Evolutionary conservation across 2,888 invertebrate genomes (phyloP).

Genomic region (Uloborus plumipes): DNA sequence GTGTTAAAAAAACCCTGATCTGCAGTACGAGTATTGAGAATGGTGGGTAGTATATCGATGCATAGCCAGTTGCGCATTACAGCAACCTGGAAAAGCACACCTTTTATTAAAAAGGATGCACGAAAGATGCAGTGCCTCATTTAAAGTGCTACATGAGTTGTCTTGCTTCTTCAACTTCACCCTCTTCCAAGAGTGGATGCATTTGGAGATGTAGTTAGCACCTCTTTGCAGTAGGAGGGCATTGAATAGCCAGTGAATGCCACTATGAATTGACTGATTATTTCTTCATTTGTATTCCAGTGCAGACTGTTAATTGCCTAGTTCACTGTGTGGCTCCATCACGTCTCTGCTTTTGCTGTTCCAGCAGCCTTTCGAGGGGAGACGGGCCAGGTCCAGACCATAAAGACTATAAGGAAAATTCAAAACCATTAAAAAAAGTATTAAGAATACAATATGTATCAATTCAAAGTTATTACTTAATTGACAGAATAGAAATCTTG

Average conservation of each 20-base stretch:
- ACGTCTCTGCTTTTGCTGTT: constrained; percentile 79
- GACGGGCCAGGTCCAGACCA: constrained; percentile 85
- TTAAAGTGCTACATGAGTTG: constrained; percentile 41
- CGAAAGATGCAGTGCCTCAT: constrained; percentile 42
- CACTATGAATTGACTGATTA: constrained; percentile 33
- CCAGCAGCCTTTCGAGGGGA: constrained; percentile 83
- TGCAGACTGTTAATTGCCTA: neutral
- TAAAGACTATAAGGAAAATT: constrained; percentile 76
- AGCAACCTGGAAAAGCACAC: constrained; percentile 34
- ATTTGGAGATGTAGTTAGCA: constrained; percentile 17
- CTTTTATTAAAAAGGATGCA: constrained; percentile 26
- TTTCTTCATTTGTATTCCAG: constrained; percentile 5
- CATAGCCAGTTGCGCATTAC: constrained; percentile 37
- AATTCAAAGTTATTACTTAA: too few relatives aligned
- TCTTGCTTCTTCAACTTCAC: constrained; percentile 17
- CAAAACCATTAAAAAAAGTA: neutral
- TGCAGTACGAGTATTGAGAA: constrained; percentile 18
- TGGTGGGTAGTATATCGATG: constrained; percentile 31
- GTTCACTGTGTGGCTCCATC: constrained; percentile 71
- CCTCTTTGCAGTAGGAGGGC: constrained; percentile 20
- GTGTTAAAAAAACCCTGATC: constrained; percentile 14
- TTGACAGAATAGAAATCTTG: too few relatives aligned
- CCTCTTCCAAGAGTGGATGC: constrained; percentile 19
- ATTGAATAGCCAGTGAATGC: constrained; percentile 32
- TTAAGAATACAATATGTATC: neutral